A percentile compares a stretch with the other conserved stretches of the same genome.
Conservation (phyloP, 2,888 invertebrate genomes). For the Carabus problematicus region DNA sequence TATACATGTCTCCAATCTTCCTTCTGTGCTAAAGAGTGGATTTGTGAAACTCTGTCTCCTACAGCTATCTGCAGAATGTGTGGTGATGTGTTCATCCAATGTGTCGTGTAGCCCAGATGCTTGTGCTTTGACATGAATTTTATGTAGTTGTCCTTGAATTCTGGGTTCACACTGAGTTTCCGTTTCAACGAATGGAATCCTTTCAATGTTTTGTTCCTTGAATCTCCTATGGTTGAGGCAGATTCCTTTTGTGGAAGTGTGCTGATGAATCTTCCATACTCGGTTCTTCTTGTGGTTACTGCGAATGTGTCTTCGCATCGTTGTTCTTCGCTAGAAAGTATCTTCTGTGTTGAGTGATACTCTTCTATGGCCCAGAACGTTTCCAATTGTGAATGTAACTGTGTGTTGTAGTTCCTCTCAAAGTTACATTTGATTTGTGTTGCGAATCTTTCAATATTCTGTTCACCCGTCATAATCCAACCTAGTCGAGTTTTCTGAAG, state of each 20-base stretch:
- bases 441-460: too few species aligned
- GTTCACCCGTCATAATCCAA: too few species aligned
- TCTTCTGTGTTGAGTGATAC: too few species aligned
- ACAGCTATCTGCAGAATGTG: constrained; percentile 46
- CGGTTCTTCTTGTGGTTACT: too few species aligned
- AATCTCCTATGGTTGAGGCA: neutral
- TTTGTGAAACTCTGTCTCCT: too few species aligned
- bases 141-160: neutral
- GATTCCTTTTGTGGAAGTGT: constrained; percentile 21
- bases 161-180: neutral
- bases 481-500: too few species aligned
- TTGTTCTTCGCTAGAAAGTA: too few species aligned
- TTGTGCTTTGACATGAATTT: neutral
- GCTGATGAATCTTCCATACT: constrained; percentile 13
- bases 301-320: too few species aligned
- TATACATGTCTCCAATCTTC: constrained; percentile 45
- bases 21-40: constrained; percentile 43
- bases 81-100: constrained; percentile 47
- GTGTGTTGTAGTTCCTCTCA: too few species aligned
- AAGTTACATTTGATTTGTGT: too few species aligned
- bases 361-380: too few species aligned
- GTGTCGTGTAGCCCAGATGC: neutral
- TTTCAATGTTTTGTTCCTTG: constrained; percentile 3
- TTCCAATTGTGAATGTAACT: too few species aligned
- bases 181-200: neutral